Evolutionary conservation across 2,888 invertebrate genomes (phyloP).

Genomic region (Ornithoptera alexandrae): DNA sequence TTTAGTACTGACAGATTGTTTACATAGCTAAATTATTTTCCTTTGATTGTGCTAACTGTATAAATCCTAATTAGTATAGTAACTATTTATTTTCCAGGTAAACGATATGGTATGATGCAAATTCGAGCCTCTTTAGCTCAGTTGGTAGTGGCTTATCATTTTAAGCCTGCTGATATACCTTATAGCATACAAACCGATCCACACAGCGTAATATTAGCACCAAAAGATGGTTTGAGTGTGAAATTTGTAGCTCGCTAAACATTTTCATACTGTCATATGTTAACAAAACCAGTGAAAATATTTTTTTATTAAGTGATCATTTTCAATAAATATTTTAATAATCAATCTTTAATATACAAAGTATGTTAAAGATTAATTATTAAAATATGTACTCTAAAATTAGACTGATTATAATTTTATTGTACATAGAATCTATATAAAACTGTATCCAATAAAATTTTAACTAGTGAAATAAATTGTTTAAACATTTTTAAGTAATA

Average conservation of each 20-base stretch:
- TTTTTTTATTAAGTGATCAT: background rate
- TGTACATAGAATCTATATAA: too few species aligned
- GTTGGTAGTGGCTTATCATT: constrained; percentile 48
- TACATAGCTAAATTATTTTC: too few species aligned
- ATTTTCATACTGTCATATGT: background rate
- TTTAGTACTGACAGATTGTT: too few species aligned
- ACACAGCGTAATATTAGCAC: constrained; percentile 49
- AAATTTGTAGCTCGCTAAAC: constrained; percentile 49
- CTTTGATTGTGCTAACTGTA: too few species aligned
- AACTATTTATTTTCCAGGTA: constrained; percentile 46
- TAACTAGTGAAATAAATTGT: background rate
- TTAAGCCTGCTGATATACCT: constrained; percentile 44
- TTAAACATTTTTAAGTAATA: too few species aligned
- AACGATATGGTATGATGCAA: constrained; percentile 65
- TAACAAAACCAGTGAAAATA: background rate
- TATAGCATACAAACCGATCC: constrained; percentile 47
- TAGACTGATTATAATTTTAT: too few species aligned
- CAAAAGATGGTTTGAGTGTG: constrained; percentile 48
- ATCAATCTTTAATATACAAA: background rate
- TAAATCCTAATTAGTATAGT: too few species aligned
- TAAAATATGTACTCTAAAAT: background rate
- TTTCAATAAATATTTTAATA: background rate
- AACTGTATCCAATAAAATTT: background rate
- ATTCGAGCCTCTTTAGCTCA: constrained; percentile 59
- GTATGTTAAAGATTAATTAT: background rate